These are phyloP conservation scores for Malaclemys terrapin DNA, from an alignment of 2,113 vertebrate genomes.

Conservation along the genomic window DNA sequence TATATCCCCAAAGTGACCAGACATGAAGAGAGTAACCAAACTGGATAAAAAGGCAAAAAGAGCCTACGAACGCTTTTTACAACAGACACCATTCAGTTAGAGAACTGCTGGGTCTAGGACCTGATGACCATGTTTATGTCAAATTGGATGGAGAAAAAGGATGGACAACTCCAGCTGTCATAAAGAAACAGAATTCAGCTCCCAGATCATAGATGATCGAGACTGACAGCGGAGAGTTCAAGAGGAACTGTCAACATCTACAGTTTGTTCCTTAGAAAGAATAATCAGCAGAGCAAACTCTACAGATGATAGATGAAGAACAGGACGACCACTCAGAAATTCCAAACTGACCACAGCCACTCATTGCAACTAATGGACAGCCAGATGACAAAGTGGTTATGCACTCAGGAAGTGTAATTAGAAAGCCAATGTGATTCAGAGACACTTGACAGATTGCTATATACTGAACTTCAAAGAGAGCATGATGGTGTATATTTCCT, in stretches of 20 bases:
- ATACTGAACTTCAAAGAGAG: not conserved
- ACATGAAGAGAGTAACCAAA: not conserved
- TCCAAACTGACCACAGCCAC: not conserved
- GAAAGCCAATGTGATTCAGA: not conserved
- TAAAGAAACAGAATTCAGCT: not conserved
- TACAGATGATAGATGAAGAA: not conserved
- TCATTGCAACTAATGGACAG: not conserved
- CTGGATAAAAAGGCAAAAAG: not conserved
- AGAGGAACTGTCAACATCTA: not conserved
- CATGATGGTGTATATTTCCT: not conserved
- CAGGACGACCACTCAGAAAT: not conserved
- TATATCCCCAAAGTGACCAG: not conserved
- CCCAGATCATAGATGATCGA: not conserved
- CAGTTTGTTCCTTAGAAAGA: not conserved
- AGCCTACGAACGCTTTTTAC: not conserved
- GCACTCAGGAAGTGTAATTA: not conserved
- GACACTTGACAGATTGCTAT: not conserved
- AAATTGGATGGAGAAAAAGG: not conserved
- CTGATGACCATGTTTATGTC: no score
- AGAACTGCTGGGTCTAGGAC: no score
- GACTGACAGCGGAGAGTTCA: no score
- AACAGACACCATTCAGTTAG: not conserved
- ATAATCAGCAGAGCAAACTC: not conserved
- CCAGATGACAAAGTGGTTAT: not conserved
- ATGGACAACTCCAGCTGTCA: not conserved